phyloP scores from a whole-genome alignment of 2,113 vertebrate species.

The Anguilla japonica region DNA sequence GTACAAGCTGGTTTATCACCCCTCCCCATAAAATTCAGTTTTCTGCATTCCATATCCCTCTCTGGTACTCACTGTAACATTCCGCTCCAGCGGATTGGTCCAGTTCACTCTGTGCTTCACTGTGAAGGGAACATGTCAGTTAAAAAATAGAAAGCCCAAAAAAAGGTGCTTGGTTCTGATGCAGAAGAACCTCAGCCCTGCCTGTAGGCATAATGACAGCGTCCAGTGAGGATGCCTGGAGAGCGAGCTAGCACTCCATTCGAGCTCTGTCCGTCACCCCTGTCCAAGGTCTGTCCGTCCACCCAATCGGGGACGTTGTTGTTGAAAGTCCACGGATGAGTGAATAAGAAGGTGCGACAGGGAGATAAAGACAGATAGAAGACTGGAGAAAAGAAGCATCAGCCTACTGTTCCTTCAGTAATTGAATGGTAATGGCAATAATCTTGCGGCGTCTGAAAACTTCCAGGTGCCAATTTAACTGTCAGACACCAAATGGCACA shows the following conservation, averaged over 20 bases:
- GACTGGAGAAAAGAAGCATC: background rate
- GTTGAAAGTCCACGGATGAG: too few species aligned
- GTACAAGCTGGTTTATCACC: background rate
- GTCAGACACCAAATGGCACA: background rate
- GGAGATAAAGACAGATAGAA: background rate
- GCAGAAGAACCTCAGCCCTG: background rate
- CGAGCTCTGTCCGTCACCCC: too few species aligned
- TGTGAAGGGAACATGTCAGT: background rate
- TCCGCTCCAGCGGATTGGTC: background rate
- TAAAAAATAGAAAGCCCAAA: background rate
- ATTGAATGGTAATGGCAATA: background rate
- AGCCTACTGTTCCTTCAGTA: background rate
- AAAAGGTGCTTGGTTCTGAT: too few species aligned
- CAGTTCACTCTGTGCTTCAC: background rate
- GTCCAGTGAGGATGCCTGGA: background rate
- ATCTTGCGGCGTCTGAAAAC: background rate
- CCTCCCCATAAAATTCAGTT: background rate
- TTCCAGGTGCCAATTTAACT: constrained; percentile 3
- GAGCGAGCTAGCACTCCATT: background rate
- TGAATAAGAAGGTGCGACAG: background rate
- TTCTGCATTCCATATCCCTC: background rate
- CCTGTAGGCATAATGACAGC: background rate
- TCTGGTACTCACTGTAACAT: background rate
- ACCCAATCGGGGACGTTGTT: too few species aligned
- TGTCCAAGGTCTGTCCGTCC: background rate